Conservation (phyloP, 2,797 vertebrate species). For the Protonibea diacanthus region DNA sequence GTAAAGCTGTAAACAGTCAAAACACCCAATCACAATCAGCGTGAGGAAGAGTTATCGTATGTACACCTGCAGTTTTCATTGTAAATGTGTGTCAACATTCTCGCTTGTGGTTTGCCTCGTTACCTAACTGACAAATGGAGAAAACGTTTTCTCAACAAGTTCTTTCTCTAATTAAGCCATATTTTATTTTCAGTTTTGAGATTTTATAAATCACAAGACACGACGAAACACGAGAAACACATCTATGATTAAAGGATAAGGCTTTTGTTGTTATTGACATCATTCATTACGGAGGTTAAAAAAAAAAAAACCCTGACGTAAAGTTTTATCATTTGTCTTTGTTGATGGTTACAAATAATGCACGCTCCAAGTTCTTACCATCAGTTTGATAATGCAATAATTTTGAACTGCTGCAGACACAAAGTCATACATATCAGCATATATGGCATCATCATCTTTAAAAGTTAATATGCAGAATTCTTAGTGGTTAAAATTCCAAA, state of each 20-base stretch:
- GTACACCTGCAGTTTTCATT: slow-evolving; percentile 51
- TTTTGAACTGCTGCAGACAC: background rate
- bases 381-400: background rate
- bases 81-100: slow-evolving; percentile 63
- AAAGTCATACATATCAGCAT: background rate
- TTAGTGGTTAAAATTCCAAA: background rate
- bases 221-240: no score
- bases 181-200: background rate
- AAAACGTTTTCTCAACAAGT: slow-evolving; percentile 8
- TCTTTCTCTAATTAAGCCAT: background rate
- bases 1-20: slow-evolving; percentile 31
- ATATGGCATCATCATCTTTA: background rate
- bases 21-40: slow-evolving; percentile 15
- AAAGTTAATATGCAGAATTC: background rate
- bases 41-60: slow-evolving; percentile 7
- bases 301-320: no score
- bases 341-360: background rate
- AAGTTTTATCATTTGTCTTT: no score
- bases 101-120: slow-evolving; percentile 62
- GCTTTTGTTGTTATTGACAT: no score
- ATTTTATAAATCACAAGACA: background rate
- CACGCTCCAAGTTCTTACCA: background rate
- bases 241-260: no score
- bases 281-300: no score
- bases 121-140: slow-evolving; percentile 40